A percentile compares a stretch with the other conserved stretches of the same genome.
Evolutionary conservation across 2,888 invertebrate species (phyloP).

Genomic region (Luperina nickerlii): DNA sequence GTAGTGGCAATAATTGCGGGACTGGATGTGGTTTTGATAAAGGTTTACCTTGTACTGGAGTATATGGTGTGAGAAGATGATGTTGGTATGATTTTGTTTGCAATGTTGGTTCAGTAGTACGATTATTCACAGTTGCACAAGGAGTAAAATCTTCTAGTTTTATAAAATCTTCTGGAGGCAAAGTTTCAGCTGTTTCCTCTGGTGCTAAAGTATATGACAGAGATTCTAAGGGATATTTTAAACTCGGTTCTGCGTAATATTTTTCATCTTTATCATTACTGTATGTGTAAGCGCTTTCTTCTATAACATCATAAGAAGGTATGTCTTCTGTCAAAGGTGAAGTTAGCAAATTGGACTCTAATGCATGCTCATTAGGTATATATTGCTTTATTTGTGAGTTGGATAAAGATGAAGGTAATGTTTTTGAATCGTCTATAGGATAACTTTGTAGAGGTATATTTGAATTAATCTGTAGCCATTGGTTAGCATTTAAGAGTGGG

Average conservation of each 20-base stretch:
- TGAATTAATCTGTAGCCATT: not conserved
- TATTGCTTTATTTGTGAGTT: conserved; percentile 1
- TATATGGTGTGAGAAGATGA: not conserved
- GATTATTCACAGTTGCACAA: not conserved
- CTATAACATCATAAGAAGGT: not conserved
- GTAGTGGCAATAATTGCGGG: not conserved
- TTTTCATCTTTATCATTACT: not conserved
- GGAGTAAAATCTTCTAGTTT: not conserved
- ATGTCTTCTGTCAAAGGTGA: not conserved
- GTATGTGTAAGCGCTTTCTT: not conserved
- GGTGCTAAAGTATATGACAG: conserved; percentile 4
- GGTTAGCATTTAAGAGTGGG: not conserved
- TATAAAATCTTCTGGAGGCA: not conserved
- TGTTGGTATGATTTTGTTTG: not conserved
- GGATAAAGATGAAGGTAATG: not conserved
- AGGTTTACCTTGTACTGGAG: not conserved
- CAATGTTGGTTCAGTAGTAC: not conserved
- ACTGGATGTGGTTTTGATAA: not conserved
- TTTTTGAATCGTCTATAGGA: not conserved
- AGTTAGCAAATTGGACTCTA: conserved; percentile 2
- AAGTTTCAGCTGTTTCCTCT: not conserved
- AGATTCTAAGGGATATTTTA: conserved; percentile 10
- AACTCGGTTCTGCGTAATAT: not conserved
- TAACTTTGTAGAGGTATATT: not conserved
- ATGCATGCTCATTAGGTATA: not conserved